phyloP scores from a whole-genome alignment of 1,140 invertebrate species.

The Neuroterus valhalla region DNA sequence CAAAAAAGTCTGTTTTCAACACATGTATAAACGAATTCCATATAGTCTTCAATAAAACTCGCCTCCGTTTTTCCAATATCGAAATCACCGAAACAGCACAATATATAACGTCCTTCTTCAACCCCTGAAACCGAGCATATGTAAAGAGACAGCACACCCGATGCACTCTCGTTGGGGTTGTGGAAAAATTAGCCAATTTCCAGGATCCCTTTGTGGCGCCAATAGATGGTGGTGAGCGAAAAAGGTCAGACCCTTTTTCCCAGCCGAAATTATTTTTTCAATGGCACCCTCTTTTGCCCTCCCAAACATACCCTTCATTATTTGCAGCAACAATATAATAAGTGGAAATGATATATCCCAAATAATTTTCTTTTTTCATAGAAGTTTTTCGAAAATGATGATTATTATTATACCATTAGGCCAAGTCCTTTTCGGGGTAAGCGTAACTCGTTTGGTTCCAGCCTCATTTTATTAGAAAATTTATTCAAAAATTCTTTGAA shows the following conservation, averaged over 20 bases:
- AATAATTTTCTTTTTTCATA: background rate
- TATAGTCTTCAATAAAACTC: conserved; percentile 34
- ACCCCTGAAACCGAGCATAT: conserved; percentile 41
- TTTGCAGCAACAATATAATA: background rate
- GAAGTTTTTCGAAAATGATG: no score
- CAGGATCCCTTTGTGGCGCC: conserved; percentile 49
- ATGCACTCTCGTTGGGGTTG: conserved; percentile 39
- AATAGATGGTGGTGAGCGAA: conserved; percentile 43
- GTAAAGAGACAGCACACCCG: conserved; percentile 44
- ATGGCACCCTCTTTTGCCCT: conserved; percentile 35
- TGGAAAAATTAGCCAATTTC: conserved; percentile 63
- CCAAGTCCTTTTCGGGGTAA: no score
- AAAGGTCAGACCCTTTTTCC: conserved; percentile 40
- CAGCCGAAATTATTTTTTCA: conserved; percentile 58
- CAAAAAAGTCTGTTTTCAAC: no score
- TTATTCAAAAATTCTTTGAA: no score
- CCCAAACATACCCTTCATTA: background rate
- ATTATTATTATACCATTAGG: no score
- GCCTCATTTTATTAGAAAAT: no score
- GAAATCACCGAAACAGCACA: conserved; percentile 5
- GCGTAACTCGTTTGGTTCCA: no score
- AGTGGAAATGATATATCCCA: background rate
- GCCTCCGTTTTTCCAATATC: conserved; percentile 9
- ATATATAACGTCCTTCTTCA: conserved; percentile 23
- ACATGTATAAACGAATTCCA: background rate